Evolutionary conservation across 2,888 invertebrate genomes (phyloP), one percentile per base, ranked within the genome.

Genomic region (Microctonus hyperodae): DNA sequence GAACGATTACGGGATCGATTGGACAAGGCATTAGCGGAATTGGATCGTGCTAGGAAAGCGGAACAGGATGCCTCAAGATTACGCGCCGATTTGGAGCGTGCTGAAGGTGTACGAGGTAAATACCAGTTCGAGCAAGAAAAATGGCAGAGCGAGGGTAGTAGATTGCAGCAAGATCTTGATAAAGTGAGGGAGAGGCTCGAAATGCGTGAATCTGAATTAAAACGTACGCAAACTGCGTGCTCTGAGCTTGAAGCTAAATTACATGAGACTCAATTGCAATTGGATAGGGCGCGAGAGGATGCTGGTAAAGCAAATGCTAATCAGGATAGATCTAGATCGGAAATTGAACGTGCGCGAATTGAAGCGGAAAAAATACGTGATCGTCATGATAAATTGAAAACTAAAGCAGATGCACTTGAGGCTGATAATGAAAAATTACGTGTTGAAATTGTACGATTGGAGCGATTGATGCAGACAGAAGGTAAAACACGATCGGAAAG

Each of bases 341-440:
- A 95, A 77, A 87, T 94, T 76, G 95, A 94, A 83, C 88, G 94
- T 55, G 91, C 94, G 73, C 91, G 93, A 79, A 94, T 95, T 81
- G 95, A 95, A 85, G 91, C 93, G 76, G 95, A 95, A 81, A 95
- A 95, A 86, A 90, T 94, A 71, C 88, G 93, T 75, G 95, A 95
- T 78, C 88, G 94, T 71, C 91, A 94, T 81, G 95, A 95, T 80
- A 94, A 94, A 85, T 85, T 94, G n/a, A 91, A 91, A 77, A 82
- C 89, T 65, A 89, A 90, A 72, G 87, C 89, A 62, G 92, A 92
- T 65, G 90, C 90, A 76, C 82, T 91, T 66, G 91, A 92, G 76
- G 83, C 82, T 72, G 93, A 94, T 80, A 92, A 93, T 73, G 93
- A 93, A 78, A 89, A 92, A 76, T 86, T 93, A 77, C 89, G 91